Percentiles rank a stretch among this genome's conserved stretches.
phyloP scores from a whole-genome alignment of 2,113 vertebrate species.

The Vulpes lagopus region DNA sequence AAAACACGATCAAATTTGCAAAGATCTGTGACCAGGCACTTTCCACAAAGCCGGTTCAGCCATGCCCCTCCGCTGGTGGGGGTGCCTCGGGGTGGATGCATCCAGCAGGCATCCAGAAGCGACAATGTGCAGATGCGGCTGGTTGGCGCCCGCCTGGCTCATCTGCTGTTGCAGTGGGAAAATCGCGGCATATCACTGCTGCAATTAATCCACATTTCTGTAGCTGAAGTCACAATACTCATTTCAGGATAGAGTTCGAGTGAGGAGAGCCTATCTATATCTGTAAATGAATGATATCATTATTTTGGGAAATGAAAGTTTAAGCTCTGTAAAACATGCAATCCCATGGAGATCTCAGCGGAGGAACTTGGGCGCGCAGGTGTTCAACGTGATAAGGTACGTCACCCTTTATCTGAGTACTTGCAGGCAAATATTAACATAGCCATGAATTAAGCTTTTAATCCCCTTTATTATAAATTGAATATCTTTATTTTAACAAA shows the following conservation, averaged over 20 bases:
- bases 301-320: conserved; percentile 93
- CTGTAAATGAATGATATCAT: conserved; percentile 93
- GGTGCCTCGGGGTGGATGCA: rapidly evolving
- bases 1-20: not conserved
- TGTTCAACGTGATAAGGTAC: conserved; percentile 94
- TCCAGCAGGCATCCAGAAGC: rapidly evolving
- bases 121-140: rapidly evolving
- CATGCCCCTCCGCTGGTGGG: rapidly evolving
- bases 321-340: conserved; percentile 91
- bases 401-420: conserved; percentile 93
- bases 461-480: conserved; percentile 95
- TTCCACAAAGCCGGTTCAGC: rapidly evolving
- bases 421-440: conserved; percentile 96
- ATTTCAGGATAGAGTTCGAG: conserved; percentile 87
- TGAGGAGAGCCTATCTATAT: conserved; percentile 89
- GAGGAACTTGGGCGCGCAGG: conserved; percentile 92
- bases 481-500: conserved; percentile 97
- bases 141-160: conserved; percentile 28
- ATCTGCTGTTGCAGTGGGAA: conserved; percentile 77
- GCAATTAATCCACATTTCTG: conserved; percentile 88
- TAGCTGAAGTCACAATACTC: conserved; percentile 87
- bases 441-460: conserved; percentile 96
- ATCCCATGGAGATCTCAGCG: conserved; percentile 91
- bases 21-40: rapidly evolving
- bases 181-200: conserved; percentile 69